These are phyloP conservation scores for Pantelozetes paolii DNA, from an alignment of 2,888 invertebrate genomes.

Conservation along the genomic window DNA sequence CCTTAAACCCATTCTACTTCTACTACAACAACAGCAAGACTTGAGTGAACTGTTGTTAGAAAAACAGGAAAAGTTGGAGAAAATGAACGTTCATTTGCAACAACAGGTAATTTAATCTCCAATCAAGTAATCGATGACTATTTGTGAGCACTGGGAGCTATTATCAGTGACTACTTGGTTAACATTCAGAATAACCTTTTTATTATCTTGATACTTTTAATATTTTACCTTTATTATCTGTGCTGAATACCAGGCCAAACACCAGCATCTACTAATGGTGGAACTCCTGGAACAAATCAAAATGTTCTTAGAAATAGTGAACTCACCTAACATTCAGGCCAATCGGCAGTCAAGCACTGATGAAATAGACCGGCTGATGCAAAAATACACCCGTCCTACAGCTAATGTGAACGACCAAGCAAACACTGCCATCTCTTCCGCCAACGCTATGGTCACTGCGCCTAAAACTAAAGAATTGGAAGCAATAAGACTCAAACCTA, in stretches of 20 bases:
- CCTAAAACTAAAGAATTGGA: not conserved
- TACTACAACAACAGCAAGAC: conserved; percentile 16
- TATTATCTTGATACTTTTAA: too few species aligned
- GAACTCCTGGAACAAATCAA: not conserved
- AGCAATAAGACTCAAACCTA: too few species aligned
- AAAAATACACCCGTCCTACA: not conserved
- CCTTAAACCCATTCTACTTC: not conserved
- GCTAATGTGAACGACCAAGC: too few species aligned
- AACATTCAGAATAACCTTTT: too few species aligned
- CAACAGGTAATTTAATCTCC: conserved; percentile 6
- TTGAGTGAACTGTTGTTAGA: not conserved
- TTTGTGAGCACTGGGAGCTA: too few species aligned
- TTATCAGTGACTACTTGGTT: too few species aligned
- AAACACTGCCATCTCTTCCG: not conserved
- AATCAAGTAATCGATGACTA: too few species aligned
- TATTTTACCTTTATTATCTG: too few species aligned
- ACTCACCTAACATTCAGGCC: not conserved
- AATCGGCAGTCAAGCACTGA: not conserved
- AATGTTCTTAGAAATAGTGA: not conserved
- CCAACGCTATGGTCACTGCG: not conserved
- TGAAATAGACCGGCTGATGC: too few species aligned
- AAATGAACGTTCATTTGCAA: not conserved
- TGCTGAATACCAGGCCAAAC: not conserved
- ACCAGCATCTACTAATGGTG: not conserved
- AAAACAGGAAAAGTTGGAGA: conserved; percentile 27